Percentiles rank a stretch among this genome's conserved stretches.
Evolutionary conservation across 2,797 vertebrate genomes (phyloP).

Genomic region (Sandelia bainsii): DNA sequence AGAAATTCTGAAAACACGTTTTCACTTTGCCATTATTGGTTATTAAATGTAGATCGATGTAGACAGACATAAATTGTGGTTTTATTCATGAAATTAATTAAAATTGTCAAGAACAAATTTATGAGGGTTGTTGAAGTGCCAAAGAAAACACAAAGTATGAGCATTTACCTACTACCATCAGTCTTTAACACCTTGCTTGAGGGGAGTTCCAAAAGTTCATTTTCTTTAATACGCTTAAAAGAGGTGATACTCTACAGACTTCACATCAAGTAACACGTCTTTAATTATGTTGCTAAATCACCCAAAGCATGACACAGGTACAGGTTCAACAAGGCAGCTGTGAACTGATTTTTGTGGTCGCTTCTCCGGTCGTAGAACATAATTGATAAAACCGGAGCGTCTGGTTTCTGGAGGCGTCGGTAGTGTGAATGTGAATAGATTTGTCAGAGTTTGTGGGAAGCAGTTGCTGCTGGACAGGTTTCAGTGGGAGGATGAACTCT

Average conservation of each 20-base stretch:
- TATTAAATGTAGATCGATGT: too few relatives aligned
- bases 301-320: not conserved
- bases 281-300: not conserved
- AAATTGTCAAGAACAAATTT: not conserved
- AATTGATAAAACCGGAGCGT: conserved; percentile 36
- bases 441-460: conserved; percentile 23
- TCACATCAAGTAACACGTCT: not conserved
- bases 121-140: not conserved
- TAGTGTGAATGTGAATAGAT: conserved; percentile 5
- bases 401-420: conserved; percentile 24
- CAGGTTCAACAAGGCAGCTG: not conserved
- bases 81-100: too few relatives aligned
- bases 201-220: too few relatives aligned
- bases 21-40: too few relatives aligned
- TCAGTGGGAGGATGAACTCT: conserved; percentile 49
- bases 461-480: conserved; percentile 48
- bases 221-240: too few relatives aligned
- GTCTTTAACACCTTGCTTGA: too few relatives aligned
- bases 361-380: not conserved
- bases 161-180: too few relatives aligned
- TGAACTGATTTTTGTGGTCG: not conserved
- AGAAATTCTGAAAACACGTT: too few relatives aligned
- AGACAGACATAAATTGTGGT: too few relatives aligned
- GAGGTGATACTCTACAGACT: not conserved
- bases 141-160: not conserved